Evolutionary conservation across 2,113 vertebrate genomes (phyloP), one percentile per base, ranked within the genome.

Genomic region (Anhinga rufa): DNA sequence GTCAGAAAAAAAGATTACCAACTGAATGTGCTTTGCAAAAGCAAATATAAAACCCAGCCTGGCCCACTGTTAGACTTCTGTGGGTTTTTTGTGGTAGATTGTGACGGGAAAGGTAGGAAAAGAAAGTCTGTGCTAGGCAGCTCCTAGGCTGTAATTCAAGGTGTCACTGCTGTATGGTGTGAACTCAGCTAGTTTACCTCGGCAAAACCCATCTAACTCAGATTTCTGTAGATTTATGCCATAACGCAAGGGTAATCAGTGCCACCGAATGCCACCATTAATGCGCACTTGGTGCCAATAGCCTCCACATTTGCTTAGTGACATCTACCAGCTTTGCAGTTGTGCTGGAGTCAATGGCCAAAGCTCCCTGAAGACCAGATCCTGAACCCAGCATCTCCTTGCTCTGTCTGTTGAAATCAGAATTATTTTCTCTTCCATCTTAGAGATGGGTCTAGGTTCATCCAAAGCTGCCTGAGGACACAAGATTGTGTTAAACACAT

Each of bases 201-300:
- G 17, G 29, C 38, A 79, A 79, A 91, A 32, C 51, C 2, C 11
- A 4, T 3, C 2, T 66, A 60, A 42, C 16, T 55, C 14, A 9
- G 7, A 7, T 89, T 62, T 70, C 36, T 62, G 25, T 46, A 64
- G 11, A 57, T 54, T 46, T 54, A 12, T 42, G 7, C 34, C 21
- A 22, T 69, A 86, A 32, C 24, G 65, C 12, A 4, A 42, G 22
- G 16, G 12, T 64, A 17, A 21, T 62, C 8, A 4, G 31, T 88
- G 62, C 25, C 48, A 52, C n/a, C 16, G 18, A 82, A 46, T 77
- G 34, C 71, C 38, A 29, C 10, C 40, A 0, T 2, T 49, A 46
- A 10, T 81, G n/a, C 0, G 0, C 4, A 4, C 64, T 82, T 49
- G 28, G 17, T 83, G 34, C 36, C 31, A 49, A 2, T 8, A 54